Conservation (phyloP, 2,113 vertebrate genomes). For the Bubalus kerabau region DNA sequence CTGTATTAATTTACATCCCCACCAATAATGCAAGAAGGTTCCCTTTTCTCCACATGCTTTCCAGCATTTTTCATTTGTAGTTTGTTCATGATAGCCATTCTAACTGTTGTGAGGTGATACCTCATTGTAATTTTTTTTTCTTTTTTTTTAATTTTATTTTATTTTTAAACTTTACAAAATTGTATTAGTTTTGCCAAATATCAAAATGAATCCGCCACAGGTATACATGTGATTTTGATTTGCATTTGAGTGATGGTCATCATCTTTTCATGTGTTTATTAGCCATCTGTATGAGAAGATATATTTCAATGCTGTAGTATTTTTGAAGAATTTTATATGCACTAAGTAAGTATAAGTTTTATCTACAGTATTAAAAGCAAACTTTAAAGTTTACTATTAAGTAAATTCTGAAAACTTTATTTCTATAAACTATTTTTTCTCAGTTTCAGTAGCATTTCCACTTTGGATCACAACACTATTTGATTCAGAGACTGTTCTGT, state of each 20-base stretch:
- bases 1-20: neutral
- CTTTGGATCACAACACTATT: neutral
- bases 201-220: no score
- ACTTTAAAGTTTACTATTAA: neutral
- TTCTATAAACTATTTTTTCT: constrained; percentile 12
- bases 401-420: neutral
- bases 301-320: constrained; percentile 1
- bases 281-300: neutral
- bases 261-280: neutral
- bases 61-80: neutral
- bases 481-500: neutral
- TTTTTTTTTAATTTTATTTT: no score
- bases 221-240: neutral
- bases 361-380: neutral
- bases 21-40: neutral
- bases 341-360: constrained; percentile 5
- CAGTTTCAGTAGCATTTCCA: neutral
- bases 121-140: neutral
- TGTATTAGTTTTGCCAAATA: no score
- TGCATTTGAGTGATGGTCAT: neutral
- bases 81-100: neutral
- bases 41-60: neutral
- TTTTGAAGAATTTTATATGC: neutral
- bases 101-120: neutral
- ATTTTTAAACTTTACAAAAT: no score